Base-by-base conservation (phyloP, 2,113 vertebrate genomes). In the Myodes glareolus region DNA sequence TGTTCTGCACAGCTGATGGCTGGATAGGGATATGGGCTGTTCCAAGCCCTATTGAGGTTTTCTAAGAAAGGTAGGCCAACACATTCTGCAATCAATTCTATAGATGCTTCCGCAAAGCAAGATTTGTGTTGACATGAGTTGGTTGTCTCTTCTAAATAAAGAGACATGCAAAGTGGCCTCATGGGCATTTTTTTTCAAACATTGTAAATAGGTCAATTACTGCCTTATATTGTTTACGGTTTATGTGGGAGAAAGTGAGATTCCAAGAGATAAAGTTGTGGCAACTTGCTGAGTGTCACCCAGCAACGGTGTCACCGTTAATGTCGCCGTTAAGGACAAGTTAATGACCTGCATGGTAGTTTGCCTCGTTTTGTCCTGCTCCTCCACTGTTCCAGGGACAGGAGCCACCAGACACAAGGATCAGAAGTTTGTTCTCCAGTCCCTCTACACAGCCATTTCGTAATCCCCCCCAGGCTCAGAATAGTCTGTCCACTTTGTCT, bases 1-100 rank as follows among this genome's bases (percentile, higher is more conserved):
- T 86, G 72, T 97, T 94, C 97, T 95, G 45, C 3, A 17, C 84
- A 77, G 23, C 85, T 21, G 42, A 76, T 27, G 75, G 55, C 84
- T 87, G n/a, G 89, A 45, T 3, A 16, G 52, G 55, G 63, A 91
- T 84, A 33, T 92, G 50, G 17, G 7, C 8, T 85, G 23, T 77
- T 45, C 1, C 2, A 13, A 55, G 52, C 36, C 73, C 75, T 63
- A 8, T 25, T 31, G 50, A 90, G 65, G 42, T 21, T 47, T 86
- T 73, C 94, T 94, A 4, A 63, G 84, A 94, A 92, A 90, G 68
- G 70, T 80, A 55, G 81, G 52, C 72, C 65, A 93, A 81, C 75
- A 58, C 10, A 14, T 84, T 78, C 91, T 75, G 23, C 81, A 91
- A 25, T 17, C 21, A 14, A 75, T 27, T 73, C 84, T 94, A 17